Evolutionary conservation across 2,797 vertebrate species (phyloP).

Genomic region (Myotis myotis): DNA sequence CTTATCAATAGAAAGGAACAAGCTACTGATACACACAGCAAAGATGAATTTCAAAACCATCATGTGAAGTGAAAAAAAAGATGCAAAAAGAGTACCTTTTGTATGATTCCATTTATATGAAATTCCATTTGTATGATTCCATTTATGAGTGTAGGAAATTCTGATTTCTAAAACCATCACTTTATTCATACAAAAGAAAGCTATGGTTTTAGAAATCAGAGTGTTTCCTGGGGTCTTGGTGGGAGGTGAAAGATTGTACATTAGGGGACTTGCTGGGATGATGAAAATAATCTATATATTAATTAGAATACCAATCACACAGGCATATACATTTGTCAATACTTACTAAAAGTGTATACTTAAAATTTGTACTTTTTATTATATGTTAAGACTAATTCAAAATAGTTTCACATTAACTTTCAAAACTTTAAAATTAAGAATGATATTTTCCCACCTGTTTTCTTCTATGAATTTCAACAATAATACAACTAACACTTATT

Average conservation of each 20-base stretch:
- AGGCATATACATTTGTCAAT: background rate
- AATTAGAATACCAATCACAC: background rate
- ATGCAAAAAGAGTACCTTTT: background rate
- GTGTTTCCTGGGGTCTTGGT: background rate
- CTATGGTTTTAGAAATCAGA: background rate
- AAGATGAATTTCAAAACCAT: slow-evolving; percentile 25
- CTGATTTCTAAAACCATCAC: too few relatives aligned
- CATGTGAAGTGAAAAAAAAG: background rate
- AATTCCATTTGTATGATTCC: background rate
- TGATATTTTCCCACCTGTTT: background rate
- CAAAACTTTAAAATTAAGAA: background rate
- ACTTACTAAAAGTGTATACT: background rate
- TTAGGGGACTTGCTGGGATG: background rate
- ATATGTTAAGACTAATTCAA: background rate
- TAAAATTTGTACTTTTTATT: background rate
- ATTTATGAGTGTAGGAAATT: too few relatives aligned
- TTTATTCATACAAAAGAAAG: background rate
- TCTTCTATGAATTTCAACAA: background rate
- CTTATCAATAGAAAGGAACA: background rate
- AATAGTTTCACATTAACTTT: too few relatives aligned
- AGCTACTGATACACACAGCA: background rate
- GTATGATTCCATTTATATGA: background rate
- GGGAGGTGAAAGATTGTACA: background rate
- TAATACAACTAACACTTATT: background rate
- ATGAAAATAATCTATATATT: background rate